Conservation (phyloP, 2,888 invertebrate species). For the Arctia plantaginis region DNA sequence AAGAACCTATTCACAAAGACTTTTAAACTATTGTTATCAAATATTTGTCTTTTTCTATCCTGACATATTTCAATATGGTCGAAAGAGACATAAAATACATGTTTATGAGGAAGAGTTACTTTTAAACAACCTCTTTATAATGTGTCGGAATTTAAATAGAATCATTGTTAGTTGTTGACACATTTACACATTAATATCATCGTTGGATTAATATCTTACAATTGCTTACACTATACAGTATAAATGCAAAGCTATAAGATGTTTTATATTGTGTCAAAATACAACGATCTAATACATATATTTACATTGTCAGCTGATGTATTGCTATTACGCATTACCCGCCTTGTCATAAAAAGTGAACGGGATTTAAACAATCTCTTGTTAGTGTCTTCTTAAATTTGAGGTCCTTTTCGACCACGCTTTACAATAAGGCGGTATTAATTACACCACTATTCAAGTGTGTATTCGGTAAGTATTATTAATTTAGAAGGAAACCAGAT, state of each 20-base stretch:
- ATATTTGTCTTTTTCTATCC: neutral
- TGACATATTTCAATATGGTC: neutral
- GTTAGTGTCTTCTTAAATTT: neutral
- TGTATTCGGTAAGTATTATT: neutral
- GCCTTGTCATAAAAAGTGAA: neutral
- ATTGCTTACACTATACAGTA: slow-evolving; percentile 28
- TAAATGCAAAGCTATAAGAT: slow-evolving; percentile 40
- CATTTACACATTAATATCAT: slow-evolving; percentile 36
- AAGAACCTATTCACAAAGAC: neutral
- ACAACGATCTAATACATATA: slow-evolving; percentile 8
- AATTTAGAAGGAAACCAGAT: neutral
- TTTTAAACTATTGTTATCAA: neutral
- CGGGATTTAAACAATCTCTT: neutral
- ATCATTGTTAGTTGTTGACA: slow-evolving; percentile 36
- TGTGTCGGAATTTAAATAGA: slow-evolving; percentile 29
- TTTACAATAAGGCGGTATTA: neutral
- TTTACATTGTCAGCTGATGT: slow-evolving; percentile 9
- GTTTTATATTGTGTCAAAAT: slow-evolving; percentile 16
- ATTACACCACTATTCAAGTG: neutral
- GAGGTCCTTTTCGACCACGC: neutral
- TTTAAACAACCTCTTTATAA: slow-evolving; percentile 15
- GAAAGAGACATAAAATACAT: neutral
- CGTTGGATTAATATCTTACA: slow-evolving; percentile 24
- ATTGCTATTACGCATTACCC: neutral
- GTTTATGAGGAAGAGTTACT: neutral